Percentiles rank a stretch among this genome's conserved stretches.
Evolutionary conservation across 2,797 vertebrate genomes (phyloP).

Genomic region (Onychomys leucogaster): DNA sequence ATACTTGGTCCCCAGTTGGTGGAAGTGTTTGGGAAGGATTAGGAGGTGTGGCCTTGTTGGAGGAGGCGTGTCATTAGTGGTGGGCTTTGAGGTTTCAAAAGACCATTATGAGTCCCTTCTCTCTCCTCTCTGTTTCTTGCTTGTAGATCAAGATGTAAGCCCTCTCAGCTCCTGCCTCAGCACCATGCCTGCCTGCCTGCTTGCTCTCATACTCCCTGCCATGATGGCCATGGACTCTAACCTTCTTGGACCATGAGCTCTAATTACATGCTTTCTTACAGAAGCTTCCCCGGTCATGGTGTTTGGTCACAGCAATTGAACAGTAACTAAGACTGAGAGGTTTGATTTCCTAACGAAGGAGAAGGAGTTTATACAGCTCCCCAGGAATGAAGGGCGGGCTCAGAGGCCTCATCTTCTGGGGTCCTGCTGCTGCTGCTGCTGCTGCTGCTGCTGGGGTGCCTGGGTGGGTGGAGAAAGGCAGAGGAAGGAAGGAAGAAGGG

Average conservation of each 20-base stretch:
- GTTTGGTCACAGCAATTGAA: neutral
- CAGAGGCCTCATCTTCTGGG: neutral
- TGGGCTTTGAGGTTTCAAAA: neutral
- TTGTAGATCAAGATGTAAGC: neutral
- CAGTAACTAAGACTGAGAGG: neutral
- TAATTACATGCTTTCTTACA: neutral
- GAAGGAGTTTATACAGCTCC: neutral
- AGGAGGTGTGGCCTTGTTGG: neutral
- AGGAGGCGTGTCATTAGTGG: neutral
- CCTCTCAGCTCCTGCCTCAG: neutral
- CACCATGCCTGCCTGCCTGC: neutral
- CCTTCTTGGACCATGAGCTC: neutral
- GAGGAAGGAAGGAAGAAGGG: neutral
- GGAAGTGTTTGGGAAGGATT: neutral
- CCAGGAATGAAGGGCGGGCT: neutral
- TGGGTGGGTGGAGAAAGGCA: neutral
- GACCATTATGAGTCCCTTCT: neutral
- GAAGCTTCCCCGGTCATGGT: neutral
- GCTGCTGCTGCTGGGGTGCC: too few relatives aligned
- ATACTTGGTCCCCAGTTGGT: neutral
- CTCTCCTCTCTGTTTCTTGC: neutral
- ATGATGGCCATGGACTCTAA: too few relatives aligned
- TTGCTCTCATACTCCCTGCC: neutral
- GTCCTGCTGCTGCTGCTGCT: neutral
- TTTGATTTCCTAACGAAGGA: slow-evolving; percentile 6